These are phyloP conservation scores for Macrotrachela quadricornifera DNA, from an alignment of 1,140 invertebrate genomes.

Conservation along the genomic window DNA sequence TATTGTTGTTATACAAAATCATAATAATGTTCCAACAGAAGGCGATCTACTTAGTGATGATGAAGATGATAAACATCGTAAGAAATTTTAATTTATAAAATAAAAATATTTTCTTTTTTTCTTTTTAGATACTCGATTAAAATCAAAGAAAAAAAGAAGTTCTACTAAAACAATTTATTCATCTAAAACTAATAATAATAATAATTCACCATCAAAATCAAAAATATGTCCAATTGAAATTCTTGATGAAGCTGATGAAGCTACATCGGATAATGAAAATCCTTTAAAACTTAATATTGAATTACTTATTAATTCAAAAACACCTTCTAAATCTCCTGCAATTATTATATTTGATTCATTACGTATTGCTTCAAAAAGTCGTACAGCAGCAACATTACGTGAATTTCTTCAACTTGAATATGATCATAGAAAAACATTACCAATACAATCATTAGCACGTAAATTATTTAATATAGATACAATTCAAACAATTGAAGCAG, in stretches of 20 bases:
- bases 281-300: background rate
- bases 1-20: conserved; percentile 82
- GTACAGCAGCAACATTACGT: background rate
- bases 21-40: conserved; percentile 31
- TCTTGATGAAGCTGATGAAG: too few relatives aligned
- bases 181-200: too few relatives aligned
- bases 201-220: too few relatives aligned
- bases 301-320: background rate
- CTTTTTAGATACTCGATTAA: too few relatives aligned
- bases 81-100: background rate
- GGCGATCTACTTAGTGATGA: background rate
- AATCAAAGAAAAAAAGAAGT: too few relatives aligned
- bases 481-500: conserved; percentile 46
- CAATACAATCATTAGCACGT: conserved; percentile 40
- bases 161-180: too few relatives aligned
- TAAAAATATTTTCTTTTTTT: too few relatives aligned
- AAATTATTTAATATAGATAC: conserved; percentile 18
- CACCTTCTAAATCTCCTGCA: background rate
- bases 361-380: background rate
- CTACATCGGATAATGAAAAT: too few relatives aligned
- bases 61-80: background rate
- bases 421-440: conserved; percentile 62
- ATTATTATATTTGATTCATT: background rate
- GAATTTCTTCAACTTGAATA: conserved; percentile 35
- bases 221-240: too few relatives aligned